Percentiles rank a stretch among this genome's conserved stretches.
These are phyloP conservation scores for Cirrhinus mrigala DNA, from an alignment of 2,797 vertebrate species.

Conservation along the genomic window DNA sequence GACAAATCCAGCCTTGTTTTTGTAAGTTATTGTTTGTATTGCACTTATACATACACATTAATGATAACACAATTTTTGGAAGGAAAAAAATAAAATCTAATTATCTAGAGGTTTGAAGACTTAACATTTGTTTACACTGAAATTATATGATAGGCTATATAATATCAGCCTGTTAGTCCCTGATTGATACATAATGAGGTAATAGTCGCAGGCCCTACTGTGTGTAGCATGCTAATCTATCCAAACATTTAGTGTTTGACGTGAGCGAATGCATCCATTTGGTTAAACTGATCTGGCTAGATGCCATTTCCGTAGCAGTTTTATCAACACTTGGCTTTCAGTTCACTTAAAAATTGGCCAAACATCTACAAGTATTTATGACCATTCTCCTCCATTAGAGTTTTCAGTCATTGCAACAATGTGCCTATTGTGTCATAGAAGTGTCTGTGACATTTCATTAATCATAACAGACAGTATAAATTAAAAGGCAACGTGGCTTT, in stretches of 20 bases:
- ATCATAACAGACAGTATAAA: constrained; percentile 19
- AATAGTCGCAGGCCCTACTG: not conserved
- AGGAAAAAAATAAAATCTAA: not conserved
- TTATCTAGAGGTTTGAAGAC: not conserved
- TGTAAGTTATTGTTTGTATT: not conserved
- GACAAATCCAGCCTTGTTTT: not conserved
- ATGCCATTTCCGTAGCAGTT: not conserved
- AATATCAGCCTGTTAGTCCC: not conserved
- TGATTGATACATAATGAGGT: not conserved
- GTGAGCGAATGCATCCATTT: not conserved
- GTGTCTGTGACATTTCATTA: not conserved
- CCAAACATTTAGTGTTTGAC: not conserved
- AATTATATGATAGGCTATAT: not conserved
- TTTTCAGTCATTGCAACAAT: constrained; percentile 1
- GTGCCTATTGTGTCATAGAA: not conserved
- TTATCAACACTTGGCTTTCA: not conserved
- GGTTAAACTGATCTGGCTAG: not conserved
- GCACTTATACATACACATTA: not conserved
- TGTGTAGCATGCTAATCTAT: not conserved
- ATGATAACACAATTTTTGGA: not conserved
- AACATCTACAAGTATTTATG: not conserved
- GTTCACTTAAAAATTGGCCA: not conserved
- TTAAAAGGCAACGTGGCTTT: constrained; percentile 23
- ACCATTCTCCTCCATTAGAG: not conserved
- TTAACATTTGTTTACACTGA: not conserved